Base-by-base conservation (phyloP, 2,113 vertebrate species). In the Psammodynastes pulverulentus region DNA sequence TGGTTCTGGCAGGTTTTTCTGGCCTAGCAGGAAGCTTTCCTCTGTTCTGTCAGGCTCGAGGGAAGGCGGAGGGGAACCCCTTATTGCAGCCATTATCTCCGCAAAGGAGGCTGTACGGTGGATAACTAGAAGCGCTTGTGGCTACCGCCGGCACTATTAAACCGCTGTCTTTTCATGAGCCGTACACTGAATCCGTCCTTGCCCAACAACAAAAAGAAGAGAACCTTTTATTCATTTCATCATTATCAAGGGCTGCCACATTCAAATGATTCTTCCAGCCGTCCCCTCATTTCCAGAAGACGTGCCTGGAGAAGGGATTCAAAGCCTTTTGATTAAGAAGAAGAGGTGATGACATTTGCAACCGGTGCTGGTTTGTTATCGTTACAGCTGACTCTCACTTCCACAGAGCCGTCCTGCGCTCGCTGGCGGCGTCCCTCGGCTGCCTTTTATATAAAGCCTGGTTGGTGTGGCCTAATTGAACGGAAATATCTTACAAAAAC, bases 311-410 rank as follows among this genome's bases (percentile, higher is more conserved):
- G 97, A 97, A 97, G 94, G 96, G 95, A 97, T 97, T 96, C 96
- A 96, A 97, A 97, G 96, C 96, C 97, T 97, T 97, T 97, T 97
- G 97, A 97, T 97, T 97, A 97, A 97, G 96, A 96, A 97, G 95
- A 97, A 96, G 97, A 95, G 96, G 96, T 97, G 96, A 96, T 97
- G 97, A 97, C 97, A 97, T 95, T 96, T 84, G 95, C 96, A 97
- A 97, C 97, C 96, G 93, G 96, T 96, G 97, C 96, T 95, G 93
- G 94, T 96, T 95, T 97, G 97, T 97, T 96, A 97, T 97, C 97
- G 94, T 97, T 97, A 97, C 96, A 94, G 94, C 96, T 94, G 96
- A 97, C 96, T 96, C 96, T 94, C 95, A 96, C 96, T 96, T 96
- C 96, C 96, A 96, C 94, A 94, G 94, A 95, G 95, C 96, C 95